A percentile compares a stretch with the other conserved stretches of the same genome.
Evolutionary conservation across 37 sponge, comb jelly and placozoan genomes (phyloP).

Genomic region (Eunapius fragilis): DNA sequence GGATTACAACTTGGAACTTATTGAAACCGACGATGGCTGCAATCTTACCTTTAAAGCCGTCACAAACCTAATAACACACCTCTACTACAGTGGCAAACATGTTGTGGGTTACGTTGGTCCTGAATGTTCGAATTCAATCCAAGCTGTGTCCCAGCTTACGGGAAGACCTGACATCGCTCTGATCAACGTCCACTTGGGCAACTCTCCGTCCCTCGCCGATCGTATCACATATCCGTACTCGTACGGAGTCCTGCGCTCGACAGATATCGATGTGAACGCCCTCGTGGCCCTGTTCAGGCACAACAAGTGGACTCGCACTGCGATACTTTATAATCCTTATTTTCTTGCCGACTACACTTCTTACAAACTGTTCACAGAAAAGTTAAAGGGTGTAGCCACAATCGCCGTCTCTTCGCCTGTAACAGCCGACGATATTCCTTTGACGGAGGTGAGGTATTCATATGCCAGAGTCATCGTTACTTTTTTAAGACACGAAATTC

Average conservation of each 20-base stretch:
- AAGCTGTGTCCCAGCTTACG: constrained; percentile 3
- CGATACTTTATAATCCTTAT: neutral
- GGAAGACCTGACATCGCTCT: constrained; percentile 7
- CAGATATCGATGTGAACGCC: neutral
- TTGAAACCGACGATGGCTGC: constrained; percentile 31
- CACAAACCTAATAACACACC: neutral
- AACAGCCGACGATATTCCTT: neutral
- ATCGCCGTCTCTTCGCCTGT: neutral
- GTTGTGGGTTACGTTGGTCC: constrained; percentile 32
- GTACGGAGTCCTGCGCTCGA: constrained; percentile 17
- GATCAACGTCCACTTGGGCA: constrained; percentile 11
- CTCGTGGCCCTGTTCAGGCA: neutral
- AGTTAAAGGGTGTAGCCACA: neutral
- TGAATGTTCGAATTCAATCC: constrained; percentile 14
- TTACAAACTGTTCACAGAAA: too few species aligned
- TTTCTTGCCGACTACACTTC: too few species aligned
- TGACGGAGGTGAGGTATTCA: neutral
- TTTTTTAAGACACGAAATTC: neutral
- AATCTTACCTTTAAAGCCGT: neutral
- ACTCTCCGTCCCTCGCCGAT: constrained; percentile 2
- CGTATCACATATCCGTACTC: constrained; percentile 1
- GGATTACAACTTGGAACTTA: constrained; percentile 25
- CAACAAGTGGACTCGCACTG: constrained; percentile 16
- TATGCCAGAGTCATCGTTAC: constrained; percentile 3
- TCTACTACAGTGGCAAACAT: neutral